These are phyloP conservation scores for Nomada lathburiana DNA, from an alignment of 2,888 invertebrate species.

Conservation along the genomic window DNA sequence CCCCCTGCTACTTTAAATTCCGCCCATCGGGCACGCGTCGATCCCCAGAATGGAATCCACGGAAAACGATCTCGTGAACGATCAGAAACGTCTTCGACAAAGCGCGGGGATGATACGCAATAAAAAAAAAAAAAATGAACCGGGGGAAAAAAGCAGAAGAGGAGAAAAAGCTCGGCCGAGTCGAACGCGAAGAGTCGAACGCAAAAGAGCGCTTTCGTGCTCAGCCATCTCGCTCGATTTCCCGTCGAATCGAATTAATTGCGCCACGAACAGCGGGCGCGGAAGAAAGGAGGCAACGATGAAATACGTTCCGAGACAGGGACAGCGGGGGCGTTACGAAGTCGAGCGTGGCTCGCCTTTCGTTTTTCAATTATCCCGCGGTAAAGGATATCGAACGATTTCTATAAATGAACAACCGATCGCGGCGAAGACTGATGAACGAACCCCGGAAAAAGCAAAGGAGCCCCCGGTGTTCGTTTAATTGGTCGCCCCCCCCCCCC, in stretches of 20 bases:
- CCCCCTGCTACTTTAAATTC: slow-evolving; percentile 23
- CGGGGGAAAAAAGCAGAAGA: too few species aligned
- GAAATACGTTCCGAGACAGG: background rate
- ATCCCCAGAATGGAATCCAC: slow-evolving; percentile 32
- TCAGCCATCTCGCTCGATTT: slow-evolving; percentile 14
- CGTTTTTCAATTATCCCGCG: slow-evolving; percentile 41
- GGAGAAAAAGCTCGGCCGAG: background rate
- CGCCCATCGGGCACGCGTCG: slow-evolving; percentile 47
- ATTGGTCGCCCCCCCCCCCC: slow-evolving; percentile 38
- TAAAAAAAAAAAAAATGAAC: background rate
- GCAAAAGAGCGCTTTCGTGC: slow-evolving; percentile 17
- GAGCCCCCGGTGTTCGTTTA: slow-evolving; percentile 46
- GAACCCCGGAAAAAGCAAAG: slow-evolving; percentile 15
- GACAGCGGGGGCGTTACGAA: background rate
- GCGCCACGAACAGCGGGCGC: background rate
- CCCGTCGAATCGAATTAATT: slow-evolving; percentile 30
- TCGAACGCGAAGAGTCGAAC: slow-evolving; percentile 14
- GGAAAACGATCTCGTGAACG: slow-evolving; percentile 47
- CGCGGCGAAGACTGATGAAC: slow-evolving; percentile 21
- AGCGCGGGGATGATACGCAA: background rate
- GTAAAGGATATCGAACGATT: slow-evolving; percentile 40
- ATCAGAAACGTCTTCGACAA: background rate
- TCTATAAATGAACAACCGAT: slow-evolving; percentile 36
- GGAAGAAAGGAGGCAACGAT: background rate
- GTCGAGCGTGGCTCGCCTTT: slow-evolving; percentile 21